Evolutionary conservation across 2,888 invertebrate genomes (phyloP).

Genomic region (Archips xylosteana): DNA sequence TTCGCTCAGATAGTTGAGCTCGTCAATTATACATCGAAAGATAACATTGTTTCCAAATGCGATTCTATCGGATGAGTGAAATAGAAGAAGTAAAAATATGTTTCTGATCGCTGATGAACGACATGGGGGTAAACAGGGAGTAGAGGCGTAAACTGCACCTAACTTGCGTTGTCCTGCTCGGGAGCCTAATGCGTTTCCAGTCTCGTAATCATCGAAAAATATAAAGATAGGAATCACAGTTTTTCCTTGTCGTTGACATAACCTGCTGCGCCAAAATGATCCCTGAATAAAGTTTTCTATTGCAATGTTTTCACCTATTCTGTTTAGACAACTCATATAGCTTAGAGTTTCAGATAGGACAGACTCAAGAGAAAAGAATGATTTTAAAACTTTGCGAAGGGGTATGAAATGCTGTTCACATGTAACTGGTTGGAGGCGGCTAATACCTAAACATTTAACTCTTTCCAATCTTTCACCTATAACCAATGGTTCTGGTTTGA

Average conservation of each 20-base stretch:
- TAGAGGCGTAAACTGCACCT: slow-evolving; percentile 18
- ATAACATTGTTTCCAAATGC: slow-evolving; percentile 11
- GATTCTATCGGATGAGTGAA: slow-evolving; percentile 23
- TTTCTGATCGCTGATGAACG: slow-evolving; percentile 1
- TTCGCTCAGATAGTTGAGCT: slow-evolving; percentile 8
- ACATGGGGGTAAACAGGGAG: slow-evolving; percentile 16
- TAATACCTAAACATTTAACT: slow-evolving; percentile 1
- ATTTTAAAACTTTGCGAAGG: background rate
- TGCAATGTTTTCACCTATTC: background rate
- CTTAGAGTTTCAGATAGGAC: background rate
- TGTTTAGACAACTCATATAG: slow-evolving; percentile 2
- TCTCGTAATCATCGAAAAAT: slow-evolving; percentile 12
- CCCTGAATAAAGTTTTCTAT: slow-evolving; percentile 17
- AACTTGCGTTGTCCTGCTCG: slow-evolving; percentile 17
- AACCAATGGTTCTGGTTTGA: slow-evolving; percentile 26
- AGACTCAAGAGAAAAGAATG: slow-evolving; percentile 4
- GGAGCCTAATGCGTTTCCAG: slow-evolving; percentile 17
- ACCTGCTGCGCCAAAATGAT: slow-evolving; percentile 8
- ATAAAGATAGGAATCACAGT: slow-evolving; percentile 9
- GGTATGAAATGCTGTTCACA: slow-evolving; percentile 9
- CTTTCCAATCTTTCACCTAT: slow-evolving; percentile 30
- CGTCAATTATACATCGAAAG: slow-evolving; percentile 21
- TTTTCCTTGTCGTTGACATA: background rate
- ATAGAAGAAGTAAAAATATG: slow-evolving; percentile 16
- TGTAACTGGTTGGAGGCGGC: background rate